Evolutionary conservation across 30 jellyfish, hydroid and myxozoan species (phyloP).

Genomic region (Sanderia malayensis): DNA sequence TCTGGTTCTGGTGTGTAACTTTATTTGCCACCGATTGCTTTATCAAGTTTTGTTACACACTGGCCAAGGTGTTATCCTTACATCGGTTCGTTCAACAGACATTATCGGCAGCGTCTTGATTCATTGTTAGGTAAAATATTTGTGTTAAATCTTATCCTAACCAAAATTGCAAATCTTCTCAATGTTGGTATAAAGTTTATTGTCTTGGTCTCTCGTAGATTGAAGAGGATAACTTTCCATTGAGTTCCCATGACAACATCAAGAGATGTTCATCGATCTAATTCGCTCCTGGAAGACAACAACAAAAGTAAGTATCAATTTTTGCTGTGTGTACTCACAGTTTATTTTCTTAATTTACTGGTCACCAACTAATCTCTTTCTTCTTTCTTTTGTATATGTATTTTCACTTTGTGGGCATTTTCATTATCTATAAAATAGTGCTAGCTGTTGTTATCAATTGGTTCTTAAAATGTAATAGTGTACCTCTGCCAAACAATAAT

Average conservation of each 20-base stretch:
- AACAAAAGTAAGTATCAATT: neutral
- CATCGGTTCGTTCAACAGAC: neutral
- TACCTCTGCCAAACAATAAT: neutral
- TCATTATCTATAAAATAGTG: neutral
- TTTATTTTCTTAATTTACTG: neutral
- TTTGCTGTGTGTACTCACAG: conserved; percentile 3
- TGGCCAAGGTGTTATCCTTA: neutral
- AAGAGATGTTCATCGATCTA: neutral
- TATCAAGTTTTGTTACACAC: conserved; percentile 1
- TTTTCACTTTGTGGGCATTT: neutral
- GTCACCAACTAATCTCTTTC: conserved; percentile 1
- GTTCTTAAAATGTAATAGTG: neutral
- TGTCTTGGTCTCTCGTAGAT: conserved; percentile 1
- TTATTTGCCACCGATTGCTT: conserved; percentile 2
- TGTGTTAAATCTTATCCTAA: neutral
- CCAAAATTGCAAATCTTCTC: neutral
- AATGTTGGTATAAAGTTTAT: no score
- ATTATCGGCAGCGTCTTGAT: conserved; percentile 2
- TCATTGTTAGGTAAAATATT: neutral
- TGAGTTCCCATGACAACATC: conserved; percentile 1
- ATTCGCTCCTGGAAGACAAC: conserved; percentile 5
- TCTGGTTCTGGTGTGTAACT: conserved; percentile 4
- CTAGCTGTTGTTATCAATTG: neutral
- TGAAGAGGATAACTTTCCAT: neutral
- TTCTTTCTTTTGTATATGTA: neutral